Conservation (phyloP, 2,113 vertebrate genomes). For the Machaerirhynchus nigripectus region DNA sequence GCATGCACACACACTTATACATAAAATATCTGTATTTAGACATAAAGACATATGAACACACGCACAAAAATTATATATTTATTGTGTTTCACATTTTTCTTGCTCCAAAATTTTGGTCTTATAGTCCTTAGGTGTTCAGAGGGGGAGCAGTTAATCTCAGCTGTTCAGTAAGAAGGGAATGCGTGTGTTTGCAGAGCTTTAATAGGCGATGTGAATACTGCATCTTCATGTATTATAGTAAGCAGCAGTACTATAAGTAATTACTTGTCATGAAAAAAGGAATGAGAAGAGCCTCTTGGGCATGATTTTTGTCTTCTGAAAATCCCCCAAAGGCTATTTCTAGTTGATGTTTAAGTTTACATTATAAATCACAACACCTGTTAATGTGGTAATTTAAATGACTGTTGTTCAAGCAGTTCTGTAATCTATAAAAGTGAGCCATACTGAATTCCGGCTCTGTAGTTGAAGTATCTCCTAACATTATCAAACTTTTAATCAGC, state of each 20-base stretch:
- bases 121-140: neutral
- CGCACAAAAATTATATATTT: neutral
- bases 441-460: neutral
- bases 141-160: neutral
- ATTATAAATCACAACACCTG: constrained; percentile 47
- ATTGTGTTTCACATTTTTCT: neutral
- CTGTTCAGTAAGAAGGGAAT: neutral
- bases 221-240: neutral
- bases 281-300: neutral
- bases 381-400: constrained; percentile 36
- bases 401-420: neutral
- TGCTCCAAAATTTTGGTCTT: neutral
- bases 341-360: constrained; percentile 56
- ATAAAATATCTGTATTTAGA: neutral
- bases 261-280: neutral
- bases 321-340: neutral
- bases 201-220: neutral
- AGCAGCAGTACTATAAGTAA: neutral
- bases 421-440: constrained; percentile 10
- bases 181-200: neutral
- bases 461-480: constrained; percentile 5
- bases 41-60: neutral
- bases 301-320: constrained; percentile 40
- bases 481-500: constrained; percentile 47
- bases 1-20: fast-evolving